phyloP scores from a whole-genome alignment of 2,797 vertebrate species.

The Catostomus latipinnis region DNA sequence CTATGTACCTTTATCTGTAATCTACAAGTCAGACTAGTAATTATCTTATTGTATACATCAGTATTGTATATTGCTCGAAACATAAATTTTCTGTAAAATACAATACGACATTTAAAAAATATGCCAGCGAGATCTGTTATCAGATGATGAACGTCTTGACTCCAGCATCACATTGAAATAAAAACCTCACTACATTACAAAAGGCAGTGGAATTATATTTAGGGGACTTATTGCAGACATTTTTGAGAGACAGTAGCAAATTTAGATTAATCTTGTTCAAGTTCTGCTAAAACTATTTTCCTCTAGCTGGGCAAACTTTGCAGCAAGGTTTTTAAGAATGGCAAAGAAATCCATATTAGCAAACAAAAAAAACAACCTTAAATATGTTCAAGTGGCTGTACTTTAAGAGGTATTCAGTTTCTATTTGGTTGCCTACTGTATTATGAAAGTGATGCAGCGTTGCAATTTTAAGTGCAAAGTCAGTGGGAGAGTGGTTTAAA shows the following conservation, averaged over 20 bases:
- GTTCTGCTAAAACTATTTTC: background rate
- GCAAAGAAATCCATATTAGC: background rate
- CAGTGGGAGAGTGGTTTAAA: background rate
- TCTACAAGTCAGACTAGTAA: background rate
- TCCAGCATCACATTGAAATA: background rate
- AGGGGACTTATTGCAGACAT: background rate
- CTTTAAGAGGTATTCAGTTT: conserved; percentile 32
- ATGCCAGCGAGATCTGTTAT: background rate
- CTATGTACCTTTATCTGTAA: conserved; percentile 1
- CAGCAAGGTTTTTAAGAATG: background rate
- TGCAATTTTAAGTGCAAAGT: background rate
- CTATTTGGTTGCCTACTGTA: background rate
- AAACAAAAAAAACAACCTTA: background rate
- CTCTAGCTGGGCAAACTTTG: background rate
- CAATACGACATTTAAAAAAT: conserved; percentile 3
- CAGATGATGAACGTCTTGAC: background rate
- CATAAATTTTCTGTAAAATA: conserved; percentile 1
- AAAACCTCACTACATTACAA: background rate
- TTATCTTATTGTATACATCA: background rate
- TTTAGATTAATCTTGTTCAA: background rate
- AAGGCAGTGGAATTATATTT: background rate
- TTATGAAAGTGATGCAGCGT: background rate
- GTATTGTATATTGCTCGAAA: conserved; percentile 20
- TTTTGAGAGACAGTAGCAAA: background rate
- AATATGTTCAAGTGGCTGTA: background rate